Percentiles rank a stretch among this genome's conserved stretches.
Conservation (phyloP, 2,113 vertebrate species). For the Synodontis membranacea region DNA sequence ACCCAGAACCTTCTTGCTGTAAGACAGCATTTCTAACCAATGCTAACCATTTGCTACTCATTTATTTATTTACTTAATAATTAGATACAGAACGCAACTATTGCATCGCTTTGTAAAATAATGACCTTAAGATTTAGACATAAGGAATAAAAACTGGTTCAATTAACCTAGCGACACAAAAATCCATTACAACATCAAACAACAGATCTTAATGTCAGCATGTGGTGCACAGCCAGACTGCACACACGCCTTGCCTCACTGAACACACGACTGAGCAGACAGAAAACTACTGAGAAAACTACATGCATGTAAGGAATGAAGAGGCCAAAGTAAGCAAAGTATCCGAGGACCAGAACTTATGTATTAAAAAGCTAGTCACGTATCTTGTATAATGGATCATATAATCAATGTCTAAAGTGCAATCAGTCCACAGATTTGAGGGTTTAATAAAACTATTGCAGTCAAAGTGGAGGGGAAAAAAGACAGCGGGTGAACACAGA, state of each 20-base stretch:
- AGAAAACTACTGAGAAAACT: not conserved
- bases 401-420: not conserved
- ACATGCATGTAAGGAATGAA: not conserved
- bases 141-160: constrained; percentile 11
- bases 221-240: constrained; percentile 1
- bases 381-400: not conserved
- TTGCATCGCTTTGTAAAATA: not conserved
- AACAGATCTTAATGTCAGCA: not conserved
- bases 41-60: too few relatives aligned
- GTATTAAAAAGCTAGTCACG: not conserved
- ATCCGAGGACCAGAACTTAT: not conserved
- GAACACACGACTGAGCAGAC: constrained; percentile 1
- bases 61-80: not conserved
- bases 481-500: not conserved
- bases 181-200: constrained; percentile 13
- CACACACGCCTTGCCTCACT: not conserved
- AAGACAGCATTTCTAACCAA: too few relatives aligned
- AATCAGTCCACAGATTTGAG: not conserved
- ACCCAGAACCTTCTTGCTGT: too few relatives aligned
- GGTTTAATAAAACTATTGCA: not conserved
- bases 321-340: too few relatives aligned
- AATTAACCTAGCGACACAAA: not conserved
- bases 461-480: not conserved
- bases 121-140: not conserved
- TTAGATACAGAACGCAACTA: not conserved